These are phyloP conservation scores for Anthonomus grandis DNA, from an alignment of 1,140 invertebrate species.

Conservation along the genomic window DNA sequence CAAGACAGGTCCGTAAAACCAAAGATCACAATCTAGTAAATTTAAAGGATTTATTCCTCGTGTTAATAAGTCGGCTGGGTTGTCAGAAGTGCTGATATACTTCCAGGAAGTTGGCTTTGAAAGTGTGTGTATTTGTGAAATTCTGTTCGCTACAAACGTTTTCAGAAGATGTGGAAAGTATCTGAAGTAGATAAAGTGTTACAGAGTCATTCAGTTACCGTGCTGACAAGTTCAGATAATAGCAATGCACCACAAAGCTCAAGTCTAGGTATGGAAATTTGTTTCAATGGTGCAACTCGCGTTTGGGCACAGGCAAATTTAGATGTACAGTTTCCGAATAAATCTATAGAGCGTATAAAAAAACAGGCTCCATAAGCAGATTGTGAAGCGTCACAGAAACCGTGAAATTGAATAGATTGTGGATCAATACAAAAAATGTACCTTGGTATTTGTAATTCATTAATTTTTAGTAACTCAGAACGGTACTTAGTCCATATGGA, in stretches of 20 bases:
- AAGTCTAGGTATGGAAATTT: constrained; percentile 28
- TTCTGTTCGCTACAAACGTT: constrained; percentile 47
- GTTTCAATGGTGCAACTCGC: constrained; percentile 33
- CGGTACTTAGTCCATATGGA: constrained; percentile 9
- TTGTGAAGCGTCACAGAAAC: constrained; percentile 8
- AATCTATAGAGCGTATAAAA: constrained; percentile 29
- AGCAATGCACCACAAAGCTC: constrained; percentile 41
- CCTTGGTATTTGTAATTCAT: constrained; percentile 1
- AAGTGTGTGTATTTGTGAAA: constrained; percentile 41
- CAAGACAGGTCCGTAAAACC: constrained; percentile 39
- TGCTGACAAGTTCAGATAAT: constrained; percentile 29
- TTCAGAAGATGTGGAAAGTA: constrained; percentile 41
- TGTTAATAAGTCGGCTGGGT: constrained; percentile 50
- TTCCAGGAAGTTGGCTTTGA: constrained; percentile 42
- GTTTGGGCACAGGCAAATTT: constrained; percentile 31
- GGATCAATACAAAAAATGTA: background rate
- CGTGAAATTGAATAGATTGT: background rate
- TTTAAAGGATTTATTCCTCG: constrained; percentile 19
- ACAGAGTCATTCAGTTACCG: constrained; percentile 44
- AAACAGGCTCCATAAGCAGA: constrained; percentile 28
- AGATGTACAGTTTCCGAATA: constrained; percentile 4
- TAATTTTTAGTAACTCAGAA: background rate
- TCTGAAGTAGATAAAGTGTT: constrained; percentile 49
- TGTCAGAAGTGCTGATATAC: constrained; percentile 45
- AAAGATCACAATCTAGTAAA: constrained; percentile 33